phyloP scores from a whole-genome alignment of 2,797 vertebrate species.

The Pitangus sulphuratus region DNA sequence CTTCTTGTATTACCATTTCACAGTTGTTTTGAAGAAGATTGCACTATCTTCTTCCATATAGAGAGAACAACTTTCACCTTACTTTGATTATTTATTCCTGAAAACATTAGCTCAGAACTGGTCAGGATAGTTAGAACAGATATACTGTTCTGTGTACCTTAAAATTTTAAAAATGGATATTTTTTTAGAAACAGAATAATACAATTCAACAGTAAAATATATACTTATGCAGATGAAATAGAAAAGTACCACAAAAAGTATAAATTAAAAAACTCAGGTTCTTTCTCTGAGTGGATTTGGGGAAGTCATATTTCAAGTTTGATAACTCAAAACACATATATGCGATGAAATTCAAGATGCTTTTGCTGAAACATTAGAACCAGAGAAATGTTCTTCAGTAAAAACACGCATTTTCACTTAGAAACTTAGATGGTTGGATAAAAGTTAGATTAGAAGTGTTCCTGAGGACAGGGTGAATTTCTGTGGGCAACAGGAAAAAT shows the following conservation, averaged over 20 bases:
- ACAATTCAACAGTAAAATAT: background rate
- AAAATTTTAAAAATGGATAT: background rate
- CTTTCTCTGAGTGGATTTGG: background rate
- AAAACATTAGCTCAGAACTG: background rate
- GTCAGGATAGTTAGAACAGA: background rate
- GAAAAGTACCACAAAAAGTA: background rate
- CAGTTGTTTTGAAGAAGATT: background rate
- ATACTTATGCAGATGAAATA: background rate
- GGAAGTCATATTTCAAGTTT: background rate
- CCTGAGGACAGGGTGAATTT: background rate
- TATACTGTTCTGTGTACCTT: background rate
- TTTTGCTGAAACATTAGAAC: background rate
- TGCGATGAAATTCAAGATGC: background rate
- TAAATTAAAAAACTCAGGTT: background rate
- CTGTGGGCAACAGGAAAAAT: background rate
- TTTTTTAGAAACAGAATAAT: background rate
- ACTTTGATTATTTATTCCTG: background rate
- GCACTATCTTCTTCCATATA: background rate
- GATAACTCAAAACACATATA: background rate
- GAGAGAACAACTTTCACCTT: background rate
- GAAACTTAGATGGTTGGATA: background rate
- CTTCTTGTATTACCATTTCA: background rate
- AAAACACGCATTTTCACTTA: conserved; percentile 16
- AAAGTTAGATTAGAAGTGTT: background rate
- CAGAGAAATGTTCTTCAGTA: background rate